These are phyloP conservation scores for Drosophila murphyi DNA, from an alignment of 1,140 invertebrate genomes.

Conservation along the genomic window DNA sequence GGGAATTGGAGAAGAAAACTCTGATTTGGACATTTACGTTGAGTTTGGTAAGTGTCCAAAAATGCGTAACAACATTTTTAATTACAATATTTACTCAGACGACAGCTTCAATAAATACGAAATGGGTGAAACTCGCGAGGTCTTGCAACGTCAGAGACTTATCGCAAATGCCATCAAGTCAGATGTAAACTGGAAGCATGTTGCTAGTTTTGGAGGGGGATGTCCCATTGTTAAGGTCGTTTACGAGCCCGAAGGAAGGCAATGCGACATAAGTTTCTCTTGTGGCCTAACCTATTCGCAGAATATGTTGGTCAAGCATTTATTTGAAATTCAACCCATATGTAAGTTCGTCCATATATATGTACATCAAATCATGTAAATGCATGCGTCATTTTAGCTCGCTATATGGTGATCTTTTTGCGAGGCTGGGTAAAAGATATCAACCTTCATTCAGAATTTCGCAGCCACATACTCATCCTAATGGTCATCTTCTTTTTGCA, in stretches of 20 bases:
- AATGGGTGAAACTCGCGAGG: neutral
- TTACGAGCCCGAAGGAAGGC: neutral
- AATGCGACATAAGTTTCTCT: conserved; percentile 40
- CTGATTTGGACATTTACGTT: conserved; percentile 41
- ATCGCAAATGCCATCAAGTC: conserved; percentile 3
- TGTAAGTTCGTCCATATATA: neutral
- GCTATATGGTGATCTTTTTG: conserved; percentile 55
- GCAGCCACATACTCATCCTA: conserved; percentile 28
- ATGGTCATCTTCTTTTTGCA: conserved; percentile 54
- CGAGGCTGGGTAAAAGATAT: conserved; percentile 17
- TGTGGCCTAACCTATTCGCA: conserved; percentile 12
- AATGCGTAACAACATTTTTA: neutral
- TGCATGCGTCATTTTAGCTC: conserved; percentile 16
- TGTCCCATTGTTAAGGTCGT: conserved; percentile 27
- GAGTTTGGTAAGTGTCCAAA: conserved; percentile 12
- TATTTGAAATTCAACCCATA: conserved; percentile 48
- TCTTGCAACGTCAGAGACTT: neutral
- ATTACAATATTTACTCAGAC: conserved; percentile 3
- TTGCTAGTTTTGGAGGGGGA: neutral
- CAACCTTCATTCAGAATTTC: neutral
- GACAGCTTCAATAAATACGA: conserved; percentile 1
- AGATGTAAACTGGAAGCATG: neutral
- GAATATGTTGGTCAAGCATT: conserved; percentile 36
- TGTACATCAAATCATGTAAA: neutral
- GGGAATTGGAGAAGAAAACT: conserved; percentile 25